phyloP scores from a whole-genome alignment of 2,888 invertebrate genomes.

The Parthenolecanium corni region DNA sequence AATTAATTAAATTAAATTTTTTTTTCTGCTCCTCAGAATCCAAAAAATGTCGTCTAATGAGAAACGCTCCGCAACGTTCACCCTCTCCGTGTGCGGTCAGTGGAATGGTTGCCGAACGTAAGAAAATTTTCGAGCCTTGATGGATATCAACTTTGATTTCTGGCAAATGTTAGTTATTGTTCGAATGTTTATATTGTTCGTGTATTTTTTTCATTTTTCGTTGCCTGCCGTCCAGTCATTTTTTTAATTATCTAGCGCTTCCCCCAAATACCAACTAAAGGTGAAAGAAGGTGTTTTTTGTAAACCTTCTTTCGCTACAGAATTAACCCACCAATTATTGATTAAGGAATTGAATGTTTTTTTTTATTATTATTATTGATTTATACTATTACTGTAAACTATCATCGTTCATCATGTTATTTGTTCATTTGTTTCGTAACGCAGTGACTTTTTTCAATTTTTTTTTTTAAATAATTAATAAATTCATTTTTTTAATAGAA shows the following conservation, averaged over 20 bases:
- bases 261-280: neutral
- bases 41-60: conserved; percentile 45
- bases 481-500: too few species aligned
- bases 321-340: conserved; percentile 16
- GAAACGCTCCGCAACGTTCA: conserved; percentile 33
- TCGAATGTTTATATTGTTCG: neutral
- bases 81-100: conserved; percentile 39
- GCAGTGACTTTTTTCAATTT: too few species aligned
- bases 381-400: too few species aligned
- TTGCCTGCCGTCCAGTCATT: neutral
- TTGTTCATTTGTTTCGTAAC: too few species aligned
- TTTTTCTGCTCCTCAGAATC: conserved; percentile 43
- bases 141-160: neutral
- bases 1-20: too few species aligned
- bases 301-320: neutral
- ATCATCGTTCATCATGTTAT: too few species aligned
- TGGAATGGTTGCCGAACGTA: conserved; percentile 63
- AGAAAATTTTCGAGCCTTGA: conserved; percentile 51
- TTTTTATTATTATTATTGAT: conserved; percentile 4
- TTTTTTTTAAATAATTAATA: too few species aligned
- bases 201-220: neutral
- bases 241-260: neutral
- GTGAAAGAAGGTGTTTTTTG: neutral
- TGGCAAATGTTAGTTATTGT: neutral
- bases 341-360: neutral